Conservation (phyloP, 1,140 invertebrate species). For the Prorops nasuta region DNA sequence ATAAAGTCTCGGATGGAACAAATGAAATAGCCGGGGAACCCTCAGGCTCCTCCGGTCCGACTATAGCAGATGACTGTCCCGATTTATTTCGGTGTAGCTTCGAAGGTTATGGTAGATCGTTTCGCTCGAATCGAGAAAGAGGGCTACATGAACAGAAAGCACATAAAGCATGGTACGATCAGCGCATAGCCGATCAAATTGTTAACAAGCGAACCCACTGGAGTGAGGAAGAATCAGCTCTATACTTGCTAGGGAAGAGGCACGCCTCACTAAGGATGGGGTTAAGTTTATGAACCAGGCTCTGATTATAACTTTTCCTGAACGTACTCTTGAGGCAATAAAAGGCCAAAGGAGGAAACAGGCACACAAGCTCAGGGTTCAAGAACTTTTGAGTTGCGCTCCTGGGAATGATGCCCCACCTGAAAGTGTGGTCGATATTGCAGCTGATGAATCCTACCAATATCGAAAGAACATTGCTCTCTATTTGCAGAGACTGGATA, state of each 20-base stretch:
- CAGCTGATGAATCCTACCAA: neutral
- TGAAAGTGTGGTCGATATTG: neutral
- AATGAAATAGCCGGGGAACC: neutral
- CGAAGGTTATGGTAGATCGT: slow-evolving; percentile 5
- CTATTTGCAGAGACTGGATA: neutral
- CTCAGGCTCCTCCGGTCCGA: slow-evolving; percentile 1
- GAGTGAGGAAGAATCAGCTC: slow-evolving; percentile 6
- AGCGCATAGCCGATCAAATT: neutral
- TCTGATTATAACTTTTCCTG: neutral
- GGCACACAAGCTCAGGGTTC: neutral
- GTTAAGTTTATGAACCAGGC: slow-evolving; percentile 9
- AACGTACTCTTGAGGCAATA: slow-evolving; percentile 1
- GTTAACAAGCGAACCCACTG: neutral
- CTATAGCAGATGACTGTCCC: too few species aligned
- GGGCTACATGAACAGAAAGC: slow-evolving; percentile 14
- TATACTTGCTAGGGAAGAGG: slow-evolving; percentile 11
- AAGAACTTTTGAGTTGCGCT: neutral
- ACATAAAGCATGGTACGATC: slow-evolving; percentile 13
- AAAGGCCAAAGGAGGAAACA: slow-evolving; percentile 7
- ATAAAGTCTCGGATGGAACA: slow-evolving; percentile 8
- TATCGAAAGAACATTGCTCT: neutral
- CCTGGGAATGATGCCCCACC: too few species aligned
- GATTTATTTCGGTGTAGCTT: slow-evolving; percentile 8
- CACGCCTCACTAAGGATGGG: neutral
- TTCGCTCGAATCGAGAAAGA: slow-evolving; percentile 4